Percentiles rank a stretch among this genome's conserved stretches.
These are phyloP conservation scores for Thera britannica DNA, from an alignment of 2,888 invertebrate genomes.

Conservation along the genomic window DNA sequence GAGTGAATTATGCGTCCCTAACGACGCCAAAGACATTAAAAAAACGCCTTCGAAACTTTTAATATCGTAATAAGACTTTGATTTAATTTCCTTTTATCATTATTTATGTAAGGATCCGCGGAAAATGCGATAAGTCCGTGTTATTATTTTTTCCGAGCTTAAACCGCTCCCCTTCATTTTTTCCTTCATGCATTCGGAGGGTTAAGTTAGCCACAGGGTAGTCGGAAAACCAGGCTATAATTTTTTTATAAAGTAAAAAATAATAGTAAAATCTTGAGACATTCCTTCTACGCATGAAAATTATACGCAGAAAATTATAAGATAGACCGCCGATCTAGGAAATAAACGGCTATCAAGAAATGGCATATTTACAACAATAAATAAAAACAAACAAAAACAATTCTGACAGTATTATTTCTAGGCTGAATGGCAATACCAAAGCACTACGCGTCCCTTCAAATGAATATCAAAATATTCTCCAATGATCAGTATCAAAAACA, in stretches of 20 bases:
- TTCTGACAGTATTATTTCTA: too few relatives aligned
- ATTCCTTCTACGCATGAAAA: too few relatives aligned
- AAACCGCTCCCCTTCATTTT: constrained; percentile 62
- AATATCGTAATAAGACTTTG: constrained; percentile 84
- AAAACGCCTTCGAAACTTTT: constrained; percentile 80
- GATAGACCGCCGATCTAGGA: too few relatives aligned
- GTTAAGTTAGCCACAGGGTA: constrained; percentile 52
- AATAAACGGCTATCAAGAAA: too few relatives aligned
- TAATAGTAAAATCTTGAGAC: neutral
- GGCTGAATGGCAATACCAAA: too few relatives aligned
- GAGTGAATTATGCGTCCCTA: constrained; percentile 81
- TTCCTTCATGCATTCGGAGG: constrained; percentile 53
- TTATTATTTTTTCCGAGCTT: constrained; percentile 73
- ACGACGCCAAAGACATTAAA: constrained; percentile 80
- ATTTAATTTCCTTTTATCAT: constrained; percentile 85
- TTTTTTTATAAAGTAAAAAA: neutral
- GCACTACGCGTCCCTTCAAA: too few relatives aligned
- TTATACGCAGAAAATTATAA: too few relatives aligned
- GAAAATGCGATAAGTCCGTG: constrained; percentile 77
- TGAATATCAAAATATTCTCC: too few relatives aligned
- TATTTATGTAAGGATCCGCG: constrained; percentile 81
- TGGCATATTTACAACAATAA: too few relatives aligned
- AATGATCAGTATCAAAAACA: neutral
- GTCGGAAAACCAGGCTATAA: neutral
- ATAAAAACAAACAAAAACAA: too few relatives aligned